A percentile compares a stretch with the other conserved stretches of the same genome.
These are phyloP conservation scores for Ciconia stormi DNA, from an alignment of 2,113 vertebrate species.

Conservation along the genomic window DNA sequence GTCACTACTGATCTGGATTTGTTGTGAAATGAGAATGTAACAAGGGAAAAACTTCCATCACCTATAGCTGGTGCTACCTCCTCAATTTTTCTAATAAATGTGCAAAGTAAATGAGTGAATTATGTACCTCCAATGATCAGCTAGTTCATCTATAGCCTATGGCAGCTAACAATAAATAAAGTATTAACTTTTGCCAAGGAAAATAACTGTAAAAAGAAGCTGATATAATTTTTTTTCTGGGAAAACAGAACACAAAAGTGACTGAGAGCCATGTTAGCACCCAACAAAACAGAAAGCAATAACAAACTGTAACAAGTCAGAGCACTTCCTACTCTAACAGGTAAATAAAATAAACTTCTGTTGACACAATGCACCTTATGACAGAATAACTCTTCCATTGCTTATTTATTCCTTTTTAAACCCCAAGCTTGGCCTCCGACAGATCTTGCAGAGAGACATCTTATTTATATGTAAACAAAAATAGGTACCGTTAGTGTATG, in stretches of 20 bases:
- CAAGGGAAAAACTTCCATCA: neutral
- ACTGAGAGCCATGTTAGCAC: neutral
- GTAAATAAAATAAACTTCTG: conserved; percentile 19
- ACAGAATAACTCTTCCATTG: neutral
- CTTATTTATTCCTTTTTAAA: conserved; percentile 21
- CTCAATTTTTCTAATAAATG: neutral
- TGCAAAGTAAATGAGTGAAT: neutral
- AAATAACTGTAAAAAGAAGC: neutral
- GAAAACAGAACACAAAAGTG: neutral
- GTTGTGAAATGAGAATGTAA: neutral
- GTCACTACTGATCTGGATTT: neutral
- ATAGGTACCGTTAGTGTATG: neutral
- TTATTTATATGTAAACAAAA: conserved; percentile 25
- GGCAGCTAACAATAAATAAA: neutral
- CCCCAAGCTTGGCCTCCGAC: conserved; percentile 22
- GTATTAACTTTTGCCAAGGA: neutral
- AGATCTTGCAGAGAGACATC: neutral
- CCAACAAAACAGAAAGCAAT: neutral
- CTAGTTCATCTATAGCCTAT: neutral
- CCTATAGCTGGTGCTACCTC: neutral
- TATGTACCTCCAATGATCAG: neutral
- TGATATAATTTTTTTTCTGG: neutral
- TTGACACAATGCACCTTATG: conserved; percentile 46
- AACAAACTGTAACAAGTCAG: conserved; percentile 4
- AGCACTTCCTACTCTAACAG: neutral